Evolutionary conservation across 2,888 invertebrate species (phyloP).

Genomic region (Drosophila robusta): DNA sequence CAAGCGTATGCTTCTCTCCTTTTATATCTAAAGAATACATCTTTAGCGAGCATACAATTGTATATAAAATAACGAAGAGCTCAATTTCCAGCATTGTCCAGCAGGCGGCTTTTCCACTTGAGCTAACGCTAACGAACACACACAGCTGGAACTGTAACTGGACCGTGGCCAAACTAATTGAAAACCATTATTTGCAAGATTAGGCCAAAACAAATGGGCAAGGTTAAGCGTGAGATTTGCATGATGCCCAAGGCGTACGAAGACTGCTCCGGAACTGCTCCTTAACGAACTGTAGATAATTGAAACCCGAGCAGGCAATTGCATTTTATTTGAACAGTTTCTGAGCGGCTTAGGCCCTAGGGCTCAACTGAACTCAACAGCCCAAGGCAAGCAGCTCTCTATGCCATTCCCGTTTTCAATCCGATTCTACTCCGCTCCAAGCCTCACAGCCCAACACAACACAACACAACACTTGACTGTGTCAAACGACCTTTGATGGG

Average conservation of each 20-base stretch:
- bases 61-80: slow-evolving; percentile 12
- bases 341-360: slow-evolving; percentile 43
- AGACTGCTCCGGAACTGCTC: slow-evolving; percentile 40
- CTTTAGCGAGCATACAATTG: slow-evolving; percentile 2
- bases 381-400: slow-evolving; percentile 18
- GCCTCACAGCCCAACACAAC: slow-evolving; percentile 16
- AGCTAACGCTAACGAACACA: slow-evolving; percentile 20
- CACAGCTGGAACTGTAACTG: slow-evolving; percentile 56
- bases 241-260: slow-evolving; percentile 42
- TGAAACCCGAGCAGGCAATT: slow-evolving; percentile 66
- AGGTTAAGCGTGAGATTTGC: slow-evolving; percentile 75
- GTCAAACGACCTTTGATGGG: slow-evolving; percentile 76
- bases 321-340: slow-evolving; percentile 68
- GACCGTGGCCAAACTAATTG: slow-evolving; percentile 75
- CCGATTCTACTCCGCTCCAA: not conserved
- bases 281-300: slow-evolving; percentile 68
- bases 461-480: slow-evolving; percentile 48
- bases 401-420: slow-evolving; percentile 8
- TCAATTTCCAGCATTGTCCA: slow-evolving; percentile 23
- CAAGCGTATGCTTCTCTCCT: slow-evolving; percentile 1
- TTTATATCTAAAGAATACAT: not conserved
- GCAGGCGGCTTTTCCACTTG: slow-evolving; percentile 43
- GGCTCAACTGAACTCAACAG: slow-evolving; percentile 16
- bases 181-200: slow-evolving; percentile 78
- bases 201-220: slow-evolving; percentile 77